Percentiles rank a stretch among this genome's conserved stretches.
These are phyloP conservation scores for Coilia nasus DNA, from an alignment of 2,797 vertebrate species.

Conservation along the genomic window DNA sequence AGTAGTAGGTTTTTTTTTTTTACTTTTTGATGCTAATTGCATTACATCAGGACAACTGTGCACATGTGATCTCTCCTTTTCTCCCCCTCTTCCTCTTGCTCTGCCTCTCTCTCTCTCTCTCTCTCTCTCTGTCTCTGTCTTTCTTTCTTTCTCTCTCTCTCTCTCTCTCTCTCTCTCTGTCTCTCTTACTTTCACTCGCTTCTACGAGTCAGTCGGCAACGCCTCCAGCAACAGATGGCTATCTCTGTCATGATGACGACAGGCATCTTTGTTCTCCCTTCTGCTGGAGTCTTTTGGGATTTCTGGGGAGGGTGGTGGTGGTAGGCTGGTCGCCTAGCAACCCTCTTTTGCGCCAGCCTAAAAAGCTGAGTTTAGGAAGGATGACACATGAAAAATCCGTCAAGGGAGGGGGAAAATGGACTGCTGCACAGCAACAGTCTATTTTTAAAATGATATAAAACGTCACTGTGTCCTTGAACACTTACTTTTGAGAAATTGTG, in stretches of 20 bases:
- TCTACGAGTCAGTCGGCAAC: neutral
- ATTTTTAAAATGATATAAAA: constrained; percentile 11
- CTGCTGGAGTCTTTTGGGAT: neutral
- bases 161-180: neutral
- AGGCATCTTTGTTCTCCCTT: constrained; percentile 5
- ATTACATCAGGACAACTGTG: neutral
- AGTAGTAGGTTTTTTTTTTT: neutral
- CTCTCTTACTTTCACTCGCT: neutral
- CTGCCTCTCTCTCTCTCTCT: neutral
- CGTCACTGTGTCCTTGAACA: neutral
- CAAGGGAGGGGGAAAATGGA: neutral
- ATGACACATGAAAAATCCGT: neutral
- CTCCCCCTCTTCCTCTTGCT: neutral
- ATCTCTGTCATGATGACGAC: constrained; percentile 4
- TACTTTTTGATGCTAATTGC: neutral
- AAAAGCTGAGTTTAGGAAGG: neutral
- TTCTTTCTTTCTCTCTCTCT: neutral
- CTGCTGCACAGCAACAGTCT: constrained; percentile 1
- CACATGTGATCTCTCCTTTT: neutral
- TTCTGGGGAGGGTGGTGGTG: neutral
- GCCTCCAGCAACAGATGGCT: constrained; percentile 16
- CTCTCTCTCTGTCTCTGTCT: neutral
- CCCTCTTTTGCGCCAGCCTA: neutral
- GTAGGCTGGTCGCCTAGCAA: constrained; percentile 3
- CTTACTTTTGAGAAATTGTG: neutral